phyloP scores from a whole-genome alignment of 1,140 invertebrate species.

The Achatina immaculata region DNA sequence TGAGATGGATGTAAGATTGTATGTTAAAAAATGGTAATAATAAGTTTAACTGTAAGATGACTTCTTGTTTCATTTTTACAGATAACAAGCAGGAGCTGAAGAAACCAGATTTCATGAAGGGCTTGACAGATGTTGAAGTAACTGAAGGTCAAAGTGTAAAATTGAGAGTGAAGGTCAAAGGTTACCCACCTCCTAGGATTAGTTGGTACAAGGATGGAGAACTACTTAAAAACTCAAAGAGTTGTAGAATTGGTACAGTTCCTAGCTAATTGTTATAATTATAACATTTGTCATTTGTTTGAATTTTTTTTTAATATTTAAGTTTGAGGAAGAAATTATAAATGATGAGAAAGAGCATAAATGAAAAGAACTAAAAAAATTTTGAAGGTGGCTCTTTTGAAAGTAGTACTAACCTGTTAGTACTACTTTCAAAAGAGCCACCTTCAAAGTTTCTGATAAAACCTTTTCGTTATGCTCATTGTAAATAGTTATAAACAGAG shows the following conservation, averaged over 20 bases:
- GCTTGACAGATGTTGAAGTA: constrained; percentile 62
- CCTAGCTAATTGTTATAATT: constrained; percentile 11
- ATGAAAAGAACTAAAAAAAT: no score
- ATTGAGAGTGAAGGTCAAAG: constrained; percentile 69
- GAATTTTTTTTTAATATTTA: constrained; percentile 12
- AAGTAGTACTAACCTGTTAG: no score
- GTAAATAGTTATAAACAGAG: no score
- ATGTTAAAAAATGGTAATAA: no score
- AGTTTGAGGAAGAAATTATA: no score
- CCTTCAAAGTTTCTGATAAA: no score
- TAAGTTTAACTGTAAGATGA: not conserved
- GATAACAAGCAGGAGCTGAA: constrained; percentile 65
- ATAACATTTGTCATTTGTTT: not conserved
- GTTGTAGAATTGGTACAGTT: constrained; percentile 65
- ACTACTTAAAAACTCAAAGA: constrained; percentile 48
- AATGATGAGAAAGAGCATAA: no score
- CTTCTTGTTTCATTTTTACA: constrained; percentile 33
- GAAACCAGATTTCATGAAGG: constrained; percentile 66
- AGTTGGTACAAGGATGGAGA: constrained; percentile 68
- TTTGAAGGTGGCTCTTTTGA: no score
- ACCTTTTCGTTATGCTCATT: no score
- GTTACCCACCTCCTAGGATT: constrained; percentile 67
- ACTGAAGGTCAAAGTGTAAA: constrained; percentile 67
- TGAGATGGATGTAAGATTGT: no score
- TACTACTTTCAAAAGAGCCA: no score